Conservation (phyloP, 2,113 vertebrate genomes). For the Sula dactylatra region DNA sequence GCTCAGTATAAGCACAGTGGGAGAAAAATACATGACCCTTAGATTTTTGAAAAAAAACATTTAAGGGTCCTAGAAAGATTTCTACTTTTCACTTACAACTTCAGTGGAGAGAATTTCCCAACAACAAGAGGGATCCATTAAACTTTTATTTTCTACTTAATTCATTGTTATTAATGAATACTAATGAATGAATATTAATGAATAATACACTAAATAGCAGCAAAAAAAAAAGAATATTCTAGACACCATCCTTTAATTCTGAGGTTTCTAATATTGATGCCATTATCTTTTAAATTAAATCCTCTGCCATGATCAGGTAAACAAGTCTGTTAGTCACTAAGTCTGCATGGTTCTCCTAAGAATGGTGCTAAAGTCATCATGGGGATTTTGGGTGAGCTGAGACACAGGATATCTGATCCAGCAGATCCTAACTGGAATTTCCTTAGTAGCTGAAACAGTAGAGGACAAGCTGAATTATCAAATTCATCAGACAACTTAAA, state of each 20-base stretch:
- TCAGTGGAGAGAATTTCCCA: background rate
- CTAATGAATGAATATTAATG: too few species aligned
- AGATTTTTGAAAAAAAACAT: background rate
- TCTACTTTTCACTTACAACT: background rate
- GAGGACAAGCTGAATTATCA: constrained; percentile 68
- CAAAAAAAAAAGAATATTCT: background rate
- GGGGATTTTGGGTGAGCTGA: constrained; percentile 67
- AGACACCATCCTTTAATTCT: background rate
- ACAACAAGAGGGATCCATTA: background rate
- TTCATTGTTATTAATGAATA: background rate
- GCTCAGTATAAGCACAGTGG: background rate
- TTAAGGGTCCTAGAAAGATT: background rate
- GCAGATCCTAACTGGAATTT: constrained; percentile 67
- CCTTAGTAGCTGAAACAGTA: constrained; percentile 75
- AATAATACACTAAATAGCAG: background rate
- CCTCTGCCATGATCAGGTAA: background rate
- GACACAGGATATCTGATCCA: constrained; percentile 66
- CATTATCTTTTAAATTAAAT: background rate
- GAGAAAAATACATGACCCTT: background rate
- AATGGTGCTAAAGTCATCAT: constrained; percentile 61
- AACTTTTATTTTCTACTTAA: background rate
- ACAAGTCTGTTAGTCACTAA: background rate
- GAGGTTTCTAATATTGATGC: background rate
- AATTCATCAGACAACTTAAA: constrained; percentile 62
- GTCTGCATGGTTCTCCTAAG: constrained; percentile 39